Conservation (phyloP, 1,140 invertebrate species). For the Drosophila kepulauana region DNA sequence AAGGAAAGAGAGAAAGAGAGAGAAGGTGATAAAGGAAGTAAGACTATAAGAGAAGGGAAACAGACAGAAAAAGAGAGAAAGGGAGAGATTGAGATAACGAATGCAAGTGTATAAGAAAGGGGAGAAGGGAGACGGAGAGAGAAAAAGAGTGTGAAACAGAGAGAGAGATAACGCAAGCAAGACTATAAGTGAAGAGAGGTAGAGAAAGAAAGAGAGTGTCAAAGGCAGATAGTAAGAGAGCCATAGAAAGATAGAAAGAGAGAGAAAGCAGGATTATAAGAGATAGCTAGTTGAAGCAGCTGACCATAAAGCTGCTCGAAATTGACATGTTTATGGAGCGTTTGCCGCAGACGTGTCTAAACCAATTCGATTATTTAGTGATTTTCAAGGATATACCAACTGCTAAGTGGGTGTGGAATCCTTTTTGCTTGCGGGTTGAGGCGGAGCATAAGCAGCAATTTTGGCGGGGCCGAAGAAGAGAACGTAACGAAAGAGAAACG, state of each 20-base stretch:
- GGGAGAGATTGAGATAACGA: too few relatives aligned
- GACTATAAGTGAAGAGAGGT: too few relatives aligned
- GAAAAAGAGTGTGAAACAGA: not conserved
- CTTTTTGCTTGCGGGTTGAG: not conserved
- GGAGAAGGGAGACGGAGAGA: too few relatives aligned
- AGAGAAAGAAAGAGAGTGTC: too few relatives aligned
- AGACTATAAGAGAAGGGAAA: too few relatives aligned
- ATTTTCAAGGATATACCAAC: slow-evolving; percentile 59
- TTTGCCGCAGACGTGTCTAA: slow-evolving; percentile 51
- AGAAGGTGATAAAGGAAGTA: too few relatives aligned
- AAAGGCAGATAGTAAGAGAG: not conserved
- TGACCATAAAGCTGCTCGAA: slow-evolving; percentile 57
- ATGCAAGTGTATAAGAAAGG: too few relatives aligned
- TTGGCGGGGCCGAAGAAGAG: not conserved
- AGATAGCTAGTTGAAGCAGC: not conserved
- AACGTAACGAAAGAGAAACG: not conserved
- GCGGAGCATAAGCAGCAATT: not conserved
- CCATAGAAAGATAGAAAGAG: not conserved
- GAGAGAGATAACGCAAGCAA: not conserved
- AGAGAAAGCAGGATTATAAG: slow-evolving; percentile 5
- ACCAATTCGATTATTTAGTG: slow-evolving; percentile 78
- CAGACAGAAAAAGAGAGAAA: not conserved
- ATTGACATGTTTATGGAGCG: slow-evolving; percentile 75
- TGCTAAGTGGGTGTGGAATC: slow-evolving; percentile 34
- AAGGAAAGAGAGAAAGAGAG: too few relatives aligned